Evolutionary conservation across 2,888 invertebrate species (phyloP).

Genomic region (Erpobdella octoculata): DNA sequence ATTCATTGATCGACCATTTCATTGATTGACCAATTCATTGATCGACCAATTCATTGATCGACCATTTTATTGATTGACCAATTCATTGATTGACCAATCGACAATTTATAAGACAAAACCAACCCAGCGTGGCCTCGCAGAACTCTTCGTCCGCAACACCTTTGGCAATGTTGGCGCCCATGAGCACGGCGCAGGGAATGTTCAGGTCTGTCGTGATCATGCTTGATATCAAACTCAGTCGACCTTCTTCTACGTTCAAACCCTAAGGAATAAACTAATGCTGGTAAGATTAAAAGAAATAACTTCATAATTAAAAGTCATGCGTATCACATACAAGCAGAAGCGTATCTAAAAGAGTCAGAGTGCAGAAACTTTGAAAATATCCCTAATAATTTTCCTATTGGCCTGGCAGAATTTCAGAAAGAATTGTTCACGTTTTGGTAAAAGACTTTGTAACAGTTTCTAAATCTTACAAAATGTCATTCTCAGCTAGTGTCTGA

Average conservation of each 20-base stretch:
- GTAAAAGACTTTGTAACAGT: neutral
- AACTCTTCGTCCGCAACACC: slow-evolving; percentile 96
- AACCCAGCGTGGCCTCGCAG: slow-evolving; percentile 94
- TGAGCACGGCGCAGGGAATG: slow-evolving; percentile 85
- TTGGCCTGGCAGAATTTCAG: too few species aligned
- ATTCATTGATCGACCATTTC: neutral
- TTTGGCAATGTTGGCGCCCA: slow-evolving; percentile 96
- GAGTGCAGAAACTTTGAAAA: too few species aligned
- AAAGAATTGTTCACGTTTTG: neutral
- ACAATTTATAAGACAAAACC: neutral
- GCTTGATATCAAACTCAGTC: slow-evolving; percentile 82
- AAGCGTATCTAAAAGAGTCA: neutral
- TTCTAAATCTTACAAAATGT: too few species aligned
- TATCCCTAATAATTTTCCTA: too few species aligned
- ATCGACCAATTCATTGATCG: too few species aligned
- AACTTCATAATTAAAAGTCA: too few species aligned
- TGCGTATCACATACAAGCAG: too few species aligned
- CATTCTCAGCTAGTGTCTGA: too few species aligned
- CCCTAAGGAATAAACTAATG: neutral
- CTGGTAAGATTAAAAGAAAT: too few species aligned
- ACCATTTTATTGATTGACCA: neutral
- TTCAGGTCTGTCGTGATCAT: slow-evolving; percentile 77
- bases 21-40: too few species aligned
- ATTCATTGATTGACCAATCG: neutral
- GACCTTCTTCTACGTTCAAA: slow-evolving; percentile 38